These are phyloP conservation scores for Kuschelorhynchus macadamiae DNA, from an alignment of 2,888 invertebrate species.

Conservation along the genomic window DNA sequence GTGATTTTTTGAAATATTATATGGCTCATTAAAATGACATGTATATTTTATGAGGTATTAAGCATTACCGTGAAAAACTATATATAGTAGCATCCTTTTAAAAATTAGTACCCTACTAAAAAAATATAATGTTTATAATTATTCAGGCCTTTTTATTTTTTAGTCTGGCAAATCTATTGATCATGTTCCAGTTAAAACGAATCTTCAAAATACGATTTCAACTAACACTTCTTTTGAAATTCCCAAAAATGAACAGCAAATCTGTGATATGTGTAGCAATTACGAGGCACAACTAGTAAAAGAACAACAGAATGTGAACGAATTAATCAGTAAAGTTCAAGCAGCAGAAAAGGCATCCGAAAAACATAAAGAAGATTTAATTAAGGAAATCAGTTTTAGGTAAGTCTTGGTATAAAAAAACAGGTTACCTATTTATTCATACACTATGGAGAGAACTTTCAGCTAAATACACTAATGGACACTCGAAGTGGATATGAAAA, in stretches of 20 bases:
- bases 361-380: conserved; percentile 76
- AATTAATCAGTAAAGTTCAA: conserved; percentile 68
- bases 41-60: too few species aligned
- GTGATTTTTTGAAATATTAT: too few species aligned
- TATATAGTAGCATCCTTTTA: too few species aligned
- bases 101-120: too few species aligned
- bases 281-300: conserved; percentile 87
- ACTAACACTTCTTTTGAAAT: conserved; percentile 64
- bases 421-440: too few species aligned
- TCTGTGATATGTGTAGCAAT: conserved; percentile 90
- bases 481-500: too few species aligned
- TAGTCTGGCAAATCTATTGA: conserved; percentile 29
- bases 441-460: too few species aligned
- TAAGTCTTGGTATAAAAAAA: too few species aligned
- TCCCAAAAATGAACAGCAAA: conserved; percentile 55
- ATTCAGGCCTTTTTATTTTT: too few species aligned
- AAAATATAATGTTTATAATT: too few species aligned
- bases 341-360: conserved; percentile 73
- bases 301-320: conserved; percentile 76
- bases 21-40: too few species aligned
- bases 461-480: neutral
- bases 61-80: too few species aligned
- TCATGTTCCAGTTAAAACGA: conserved; percentile 47
- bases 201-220: conserved; percentile 58
- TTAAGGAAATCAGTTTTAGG: conserved; percentile 78